Percentiles rank a stretch among this genome's conserved stretches.
Evolutionary conservation across 35 echinoderm and acorn worm species (phyloP).

Genomic region (Lytechinus pictus): DNA sequence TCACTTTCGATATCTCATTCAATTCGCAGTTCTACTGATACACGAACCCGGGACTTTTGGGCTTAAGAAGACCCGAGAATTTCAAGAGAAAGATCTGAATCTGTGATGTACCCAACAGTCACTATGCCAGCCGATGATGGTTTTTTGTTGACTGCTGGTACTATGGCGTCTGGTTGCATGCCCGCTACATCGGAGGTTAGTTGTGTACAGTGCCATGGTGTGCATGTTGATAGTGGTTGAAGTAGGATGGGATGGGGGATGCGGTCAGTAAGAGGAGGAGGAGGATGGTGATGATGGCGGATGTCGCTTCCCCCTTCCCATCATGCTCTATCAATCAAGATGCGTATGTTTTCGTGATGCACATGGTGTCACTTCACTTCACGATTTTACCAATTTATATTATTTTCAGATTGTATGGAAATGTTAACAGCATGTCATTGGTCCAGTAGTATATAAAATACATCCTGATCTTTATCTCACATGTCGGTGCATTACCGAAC

Average conservation of each 20-base stretch:
- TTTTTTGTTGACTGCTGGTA: conserved; percentile 48
- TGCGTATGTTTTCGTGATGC: too few species aligned
- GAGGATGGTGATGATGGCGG: conserved; percentile 18
- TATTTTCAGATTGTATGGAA: too few species aligned
- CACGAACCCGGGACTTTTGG: conserved; percentile 19
- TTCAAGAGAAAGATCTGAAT: not conserved
- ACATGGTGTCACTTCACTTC: too few species aligned
- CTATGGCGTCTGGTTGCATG: conserved; percentile 72
- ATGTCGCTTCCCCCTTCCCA: conserved; percentile 28
- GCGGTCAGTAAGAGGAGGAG: not conserved
- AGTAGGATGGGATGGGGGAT: not conserved
- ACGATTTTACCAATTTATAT: too few species aligned
- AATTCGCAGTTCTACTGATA: conserved; percentile 44
- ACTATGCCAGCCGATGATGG: conserved; percentile 63
- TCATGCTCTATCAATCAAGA: not conserved
- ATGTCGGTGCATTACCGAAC: too few species aligned
- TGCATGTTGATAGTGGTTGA: not conserved
- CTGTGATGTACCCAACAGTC: conserved; percentile 68
- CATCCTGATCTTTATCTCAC: too few species aligned
- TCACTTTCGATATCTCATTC: conserved; percentile 44
- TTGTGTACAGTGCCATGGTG: not conserved
- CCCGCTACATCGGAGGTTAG: conserved; percentile 69
- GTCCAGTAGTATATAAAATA: too few species aligned
- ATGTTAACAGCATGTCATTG: too few species aligned
- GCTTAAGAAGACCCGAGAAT: not conserved